A percentile compares a stretch with the other conserved stretches of the same genome.
Conservation (phyloP, 2,888 invertebrate species). For the Epistrophe eligans region DNA sequence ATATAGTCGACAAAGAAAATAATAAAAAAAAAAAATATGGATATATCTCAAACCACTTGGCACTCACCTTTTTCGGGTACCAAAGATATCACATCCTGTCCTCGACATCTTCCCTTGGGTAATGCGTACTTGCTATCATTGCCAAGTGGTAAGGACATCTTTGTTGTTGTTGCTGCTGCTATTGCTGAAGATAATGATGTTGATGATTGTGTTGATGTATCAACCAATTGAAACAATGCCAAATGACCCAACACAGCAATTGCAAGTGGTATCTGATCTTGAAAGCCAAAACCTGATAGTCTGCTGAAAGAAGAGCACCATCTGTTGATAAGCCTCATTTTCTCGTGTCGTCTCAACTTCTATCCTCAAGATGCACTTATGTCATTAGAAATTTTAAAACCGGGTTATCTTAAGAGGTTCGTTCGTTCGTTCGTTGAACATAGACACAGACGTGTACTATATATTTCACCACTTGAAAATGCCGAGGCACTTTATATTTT, state of each 20-base stretch:
- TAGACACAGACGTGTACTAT: conserved; percentile 35
- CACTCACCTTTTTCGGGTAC: conserved; percentile 68
- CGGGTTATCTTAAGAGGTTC: conserved; percentile 49
- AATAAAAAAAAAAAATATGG: neutral
- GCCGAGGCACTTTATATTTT: conserved; percentile 36
- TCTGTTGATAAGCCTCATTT: conserved; percentile 58
- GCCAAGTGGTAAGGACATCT: conserved; percentile 45
- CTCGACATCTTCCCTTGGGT: conserved; percentile 47
- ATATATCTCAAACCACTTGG: conserved; percentile 23
- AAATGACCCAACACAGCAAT: conserved; percentile 47
- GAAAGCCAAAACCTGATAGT: conserved; percentile 22
- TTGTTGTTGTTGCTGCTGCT: neutral
- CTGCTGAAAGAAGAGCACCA: conserved; percentile 13
- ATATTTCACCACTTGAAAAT: conserved; percentile 43
- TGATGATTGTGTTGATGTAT: conserved; percentile 56
- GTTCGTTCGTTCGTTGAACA: neutral
- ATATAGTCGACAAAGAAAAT: conserved; percentile 25
- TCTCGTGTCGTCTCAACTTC: conserved; percentile 4
- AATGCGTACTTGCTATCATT: conserved; percentile 43
- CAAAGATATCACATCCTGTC: conserved; percentile 61
- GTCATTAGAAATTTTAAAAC: conserved; percentile 60
- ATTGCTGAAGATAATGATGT: conserved; percentile 1
- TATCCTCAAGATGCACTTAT: conserved; percentile 35
- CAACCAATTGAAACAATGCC: conserved; percentile 66
- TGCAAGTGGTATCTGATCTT: conserved; percentile 47